Percentiles rank a stretch among this genome's conserved stretches.
Evolutionary conservation across 2,113 vertebrate genomes (phyloP).

Genomic region (Neotragus pygmaeus): DNA sequence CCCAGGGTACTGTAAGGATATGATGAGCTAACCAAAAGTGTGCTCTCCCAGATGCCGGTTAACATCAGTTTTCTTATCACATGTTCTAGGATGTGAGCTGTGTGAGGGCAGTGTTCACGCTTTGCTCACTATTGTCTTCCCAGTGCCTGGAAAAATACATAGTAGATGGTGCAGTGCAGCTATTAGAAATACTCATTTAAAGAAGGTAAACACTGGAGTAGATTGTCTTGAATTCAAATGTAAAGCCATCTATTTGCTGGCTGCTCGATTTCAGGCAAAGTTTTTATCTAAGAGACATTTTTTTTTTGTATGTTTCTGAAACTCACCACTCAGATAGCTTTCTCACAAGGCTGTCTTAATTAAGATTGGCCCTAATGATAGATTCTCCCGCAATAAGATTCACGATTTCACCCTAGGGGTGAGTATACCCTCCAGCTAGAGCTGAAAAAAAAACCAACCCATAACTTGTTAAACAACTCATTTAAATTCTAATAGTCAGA

Average conservation of each 20-base stretch:
- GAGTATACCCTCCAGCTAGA: background rate
- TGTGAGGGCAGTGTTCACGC: background rate
- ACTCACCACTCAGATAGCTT: background rate
- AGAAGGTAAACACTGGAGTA: background rate
- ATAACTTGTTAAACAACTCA: background rate
- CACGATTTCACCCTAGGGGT: background rate
- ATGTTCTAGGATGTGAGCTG: background rate
- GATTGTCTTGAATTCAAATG: background rate
- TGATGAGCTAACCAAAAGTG: background rate
- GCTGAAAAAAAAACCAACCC: background rate
- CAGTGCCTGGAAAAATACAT: background rate
- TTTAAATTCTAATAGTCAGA: background rate
- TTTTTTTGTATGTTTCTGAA: background rate
- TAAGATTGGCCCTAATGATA: background rate
- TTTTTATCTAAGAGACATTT: background rate
- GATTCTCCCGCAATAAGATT: background rate
- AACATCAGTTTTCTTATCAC: background rate
- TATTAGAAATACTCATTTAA: background rate
- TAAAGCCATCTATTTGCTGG: background rate
- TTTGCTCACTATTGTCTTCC: background rate
- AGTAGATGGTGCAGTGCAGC: background rate
- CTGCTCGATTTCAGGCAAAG: background rate
- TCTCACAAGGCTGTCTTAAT: background rate
- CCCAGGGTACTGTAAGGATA: background rate
- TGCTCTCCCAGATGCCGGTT: background rate